Evolutionary conservation across 2,888 invertebrate genomes (phyloP), one percentile per base, ranked within the genome.

Genomic region (Julus scandinavius): DNA sequence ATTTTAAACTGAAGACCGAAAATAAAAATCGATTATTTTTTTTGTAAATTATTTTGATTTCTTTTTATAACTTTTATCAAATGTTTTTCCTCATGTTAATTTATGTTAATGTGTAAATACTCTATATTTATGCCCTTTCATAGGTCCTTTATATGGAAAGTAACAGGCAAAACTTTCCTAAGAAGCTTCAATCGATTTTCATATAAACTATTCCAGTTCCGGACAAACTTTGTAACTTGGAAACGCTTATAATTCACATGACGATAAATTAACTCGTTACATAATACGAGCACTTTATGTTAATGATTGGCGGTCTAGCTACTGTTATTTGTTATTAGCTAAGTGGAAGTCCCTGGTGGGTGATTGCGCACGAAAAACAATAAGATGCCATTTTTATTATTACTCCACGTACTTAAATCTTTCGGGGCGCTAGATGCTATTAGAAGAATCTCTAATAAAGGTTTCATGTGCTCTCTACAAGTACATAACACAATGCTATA

Each of bases 261-360:
- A 80, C 29, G 80, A 80, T 80, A 80, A 80, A 80, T 80, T 80
- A 80, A 80, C 80, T 80, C 80, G 80, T 80, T 80, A 38, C 80
- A 80, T 80, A 80, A 80, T 80, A 80, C 80, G 80, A 80, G 80
- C 80, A 80, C 80, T 80, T 80, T 80, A 80, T 80, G 80, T 80
- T 80, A 80, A 80, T 80, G 80, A 80, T 80, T 80, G 80, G 80
- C 80, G 80, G 80, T 29, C 80, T 80, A 80, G 80, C 80, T 80
- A 80, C 80, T 80, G 80, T 29, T 80, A 80, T 80, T 80, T 80
- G 80, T 80, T 80, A 80, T 80, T 80, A 80, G 80, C 80, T 80
- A 80, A 80, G 80, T 80, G 38, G 15, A 29, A 29, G 38, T 80
- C 80, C 80, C 80, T 80, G 38, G 80, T 38, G 80, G 80, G 80